Evolutionary conservation across 2,797 vertebrate genomes (phyloP), one percentile per base, ranked within the genome.

Genomic region (Limosa lapponica): DNA sequence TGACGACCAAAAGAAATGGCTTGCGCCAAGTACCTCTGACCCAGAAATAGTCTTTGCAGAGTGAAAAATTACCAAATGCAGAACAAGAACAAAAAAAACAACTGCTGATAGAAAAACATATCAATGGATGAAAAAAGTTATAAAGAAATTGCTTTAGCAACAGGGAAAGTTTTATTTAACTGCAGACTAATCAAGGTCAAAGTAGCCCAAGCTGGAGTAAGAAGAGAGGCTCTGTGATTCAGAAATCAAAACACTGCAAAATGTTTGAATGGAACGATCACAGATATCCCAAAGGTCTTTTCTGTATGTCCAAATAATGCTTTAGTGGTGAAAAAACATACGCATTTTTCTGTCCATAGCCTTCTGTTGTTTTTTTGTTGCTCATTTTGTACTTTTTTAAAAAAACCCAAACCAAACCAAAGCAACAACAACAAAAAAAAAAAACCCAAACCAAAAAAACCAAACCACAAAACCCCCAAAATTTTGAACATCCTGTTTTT

Each of bases 241-340:
- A 59, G 43, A 73, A 77, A 72, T 30, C 30, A 85, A 58, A 93
- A 48, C 18, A 58, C 2, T 55, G 5, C 3, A 80, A 88, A 88
- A 34, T 0, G 0, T 65, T 87, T 64, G 10, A 89, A 65, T 2
- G 12, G 20, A 67, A 61, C 2, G 2, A 8, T 32, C 32, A 61
- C 7, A 64, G 16, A 32, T 65, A 58, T n/a, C 13, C 17, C 15
- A 87, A 72, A 87, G 3, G 8, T 39, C 11, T 39, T 30, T 54
- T 55, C 36, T 2, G 0, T 43, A 32, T 39, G 16, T 58, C 8
- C 25, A 59, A 90, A 49, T 52, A 89, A 59, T 51, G 4, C 2
- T 89, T 67, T 36, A 46, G 11, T 23, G 5, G 2, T 43, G 10
- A 25, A 41, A 67, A 90, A 64, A 2, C 2, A 14, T 22, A 48